Evolutionary conservation across 2,888 invertebrate species (phyloP).

Genomic region (Scaptomyza caliginosa): DNA sequence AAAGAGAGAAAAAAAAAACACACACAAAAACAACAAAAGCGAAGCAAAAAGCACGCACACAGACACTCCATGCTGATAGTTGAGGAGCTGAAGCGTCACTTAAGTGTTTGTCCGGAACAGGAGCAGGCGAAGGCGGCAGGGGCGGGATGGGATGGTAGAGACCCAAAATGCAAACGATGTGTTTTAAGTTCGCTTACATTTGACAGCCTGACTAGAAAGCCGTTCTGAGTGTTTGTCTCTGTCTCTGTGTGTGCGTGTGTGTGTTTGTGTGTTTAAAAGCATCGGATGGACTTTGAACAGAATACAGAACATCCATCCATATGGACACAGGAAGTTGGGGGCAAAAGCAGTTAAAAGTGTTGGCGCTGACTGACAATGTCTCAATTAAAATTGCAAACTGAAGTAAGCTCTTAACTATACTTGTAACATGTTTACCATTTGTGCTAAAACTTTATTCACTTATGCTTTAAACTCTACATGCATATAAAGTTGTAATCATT

Average conservation of each 20-base stretch:
- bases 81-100: conserved; percentile 76
- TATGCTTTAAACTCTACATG: too few relatives aligned
- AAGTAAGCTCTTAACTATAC: conserved; percentile 41
- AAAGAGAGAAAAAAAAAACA: conserved; percentile 16
- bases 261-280: conserved; percentile 70
- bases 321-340: conserved; percentile 12
- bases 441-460: conserved; percentile 3
- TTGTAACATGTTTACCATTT: conserved; percentile 37
- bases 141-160: conserved; percentile 1
- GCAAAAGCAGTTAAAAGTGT: conserved; percentile 53
- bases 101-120: conserved; percentile 59
- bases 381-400: conserved; percentile 67
- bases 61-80: conserved; percentile 62
- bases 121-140: not conserved
- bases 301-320: conserved; percentile 24
- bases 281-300: conserved; percentile 55
- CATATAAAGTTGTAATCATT: not conserved
- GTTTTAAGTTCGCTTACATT: conserved; percentile 80
- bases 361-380: conserved; percentile 52
- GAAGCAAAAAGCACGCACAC: conserved; percentile 61
- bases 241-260: conserved; percentile 40
- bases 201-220: conserved; percentile 67
- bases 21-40: conserved; percentile 31
- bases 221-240: conserved; percentile 51
- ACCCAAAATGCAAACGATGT: conserved; percentile 74